A percentile compares a stretch with the other conserved stretches of the same genome.
These are phyloP conservation scores for Malacosoma neustria DNA, from an alignment of 2,888 invertebrate species.

Conservation along the genomic window DNA sequence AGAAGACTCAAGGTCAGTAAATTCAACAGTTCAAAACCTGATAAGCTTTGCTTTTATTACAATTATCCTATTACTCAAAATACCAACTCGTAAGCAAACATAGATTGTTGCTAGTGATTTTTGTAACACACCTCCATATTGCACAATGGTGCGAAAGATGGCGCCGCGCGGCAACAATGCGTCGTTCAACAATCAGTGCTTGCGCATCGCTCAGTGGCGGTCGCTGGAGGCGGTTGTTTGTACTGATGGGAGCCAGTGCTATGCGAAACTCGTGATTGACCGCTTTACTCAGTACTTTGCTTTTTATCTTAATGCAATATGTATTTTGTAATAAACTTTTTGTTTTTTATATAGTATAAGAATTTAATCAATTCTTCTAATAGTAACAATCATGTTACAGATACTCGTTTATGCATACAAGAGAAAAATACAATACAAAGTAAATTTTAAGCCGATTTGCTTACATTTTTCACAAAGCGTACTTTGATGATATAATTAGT, in stretches of 20 bases:
- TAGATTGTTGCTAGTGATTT: conserved; percentile 57
- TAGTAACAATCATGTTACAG: too few relatives aligned
- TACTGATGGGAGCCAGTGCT: conserved; percentile 42
- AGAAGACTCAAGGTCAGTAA: too few relatives aligned
- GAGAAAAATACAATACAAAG: too few relatives aligned
- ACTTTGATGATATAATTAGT: too few relatives aligned
- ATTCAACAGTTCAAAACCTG: too few relatives aligned
- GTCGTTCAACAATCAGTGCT: conserved; percentile 57
- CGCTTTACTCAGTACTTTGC: neutral
- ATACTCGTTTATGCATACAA: too few relatives aligned
- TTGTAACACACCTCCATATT: conserved; percentile 43
- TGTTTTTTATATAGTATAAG: too few relatives aligned
- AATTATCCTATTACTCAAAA: neutral
- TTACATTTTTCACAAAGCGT: too few relatives aligned
- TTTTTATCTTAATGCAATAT: neutral
- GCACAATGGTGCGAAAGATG: conserved; percentile 73
- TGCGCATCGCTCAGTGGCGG: conserved; percentile 64
- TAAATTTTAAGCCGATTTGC: too few relatives aligned
- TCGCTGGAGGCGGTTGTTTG: conserved; percentile 61
- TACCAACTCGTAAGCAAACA: conserved; percentile 54
- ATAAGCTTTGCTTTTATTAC: neutral
- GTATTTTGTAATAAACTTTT: too few relatives aligned
- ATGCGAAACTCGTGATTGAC: conserved; percentile 2
- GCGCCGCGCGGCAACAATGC: conserved; percentile 66
- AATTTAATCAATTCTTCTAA: too few relatives aligned